phyloP scores from a whole-genome alignment of 2,888 invertebrate species.

The Ceriagrion tenellum region DNA sequence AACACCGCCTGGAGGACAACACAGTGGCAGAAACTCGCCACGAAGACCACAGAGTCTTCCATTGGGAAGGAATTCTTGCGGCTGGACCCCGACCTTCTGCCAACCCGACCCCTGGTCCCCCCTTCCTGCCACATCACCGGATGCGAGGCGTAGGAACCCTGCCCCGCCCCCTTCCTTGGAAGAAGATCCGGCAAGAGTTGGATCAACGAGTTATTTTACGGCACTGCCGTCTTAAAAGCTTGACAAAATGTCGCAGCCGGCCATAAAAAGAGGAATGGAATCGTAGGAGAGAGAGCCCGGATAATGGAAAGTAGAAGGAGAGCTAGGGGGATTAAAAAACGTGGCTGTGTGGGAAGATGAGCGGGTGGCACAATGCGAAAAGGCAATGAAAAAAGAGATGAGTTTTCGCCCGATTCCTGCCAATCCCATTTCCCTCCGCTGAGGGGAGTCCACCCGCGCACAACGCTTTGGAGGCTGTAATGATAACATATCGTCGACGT shows the following conservation, averaged over 20 bases:
- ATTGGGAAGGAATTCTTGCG: not conserved
- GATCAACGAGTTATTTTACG: conserved; percentile 20
- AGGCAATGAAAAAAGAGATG: conserved; percentile 1
- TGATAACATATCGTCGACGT: not conserved
- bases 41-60: not conserved
- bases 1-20: not conserved
- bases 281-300: not conserved
- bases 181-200: not conserved
- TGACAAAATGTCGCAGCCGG: not conserved
- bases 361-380: not conserved
- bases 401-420: not conserved
- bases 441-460: not conserved
- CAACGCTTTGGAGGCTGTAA: not conserved
- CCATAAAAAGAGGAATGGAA: not conserved
- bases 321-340: not conserved
- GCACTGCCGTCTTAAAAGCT: not conserved
- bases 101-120: not conserved
- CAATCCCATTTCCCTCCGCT: not conserved
- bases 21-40: not conserved
- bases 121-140: not conserved
- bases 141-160: not conserved
- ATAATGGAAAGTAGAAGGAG: not conserved
- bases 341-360: not conserved
- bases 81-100: not conserved
- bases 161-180: not conserved